These are phyloP conservation scores for Drosophila mercatorum DNA, from an alignment of 2,888 invertebrate species.

Conservation along the genomic window DNA sequence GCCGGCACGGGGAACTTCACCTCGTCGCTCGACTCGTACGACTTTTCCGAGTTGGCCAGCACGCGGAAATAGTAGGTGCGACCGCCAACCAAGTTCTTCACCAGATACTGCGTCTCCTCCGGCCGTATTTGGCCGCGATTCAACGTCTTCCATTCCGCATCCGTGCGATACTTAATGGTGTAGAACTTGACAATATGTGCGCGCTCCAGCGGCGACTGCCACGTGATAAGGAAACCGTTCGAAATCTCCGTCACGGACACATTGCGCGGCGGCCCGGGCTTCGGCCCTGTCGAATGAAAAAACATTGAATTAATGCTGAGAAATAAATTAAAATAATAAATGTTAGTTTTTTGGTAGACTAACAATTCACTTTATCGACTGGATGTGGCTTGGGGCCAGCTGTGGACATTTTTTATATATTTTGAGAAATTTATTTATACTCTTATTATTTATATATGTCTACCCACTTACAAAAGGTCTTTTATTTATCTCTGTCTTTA, in stretches of 20 bases:
- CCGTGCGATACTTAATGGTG: constrained; percentile 95
- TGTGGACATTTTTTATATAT: too few relatives aligned
- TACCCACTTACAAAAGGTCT: background rate
- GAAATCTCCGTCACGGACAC: constrained; percentile 94
- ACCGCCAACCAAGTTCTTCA: constrained; percentile 95
- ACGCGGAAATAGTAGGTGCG: constrained; percentile 97
- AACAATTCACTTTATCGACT: background rate
- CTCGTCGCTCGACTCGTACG: constrained; percentile 94
- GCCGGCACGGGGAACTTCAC: constrained; percentile 95
- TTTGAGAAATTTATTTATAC: background rate
- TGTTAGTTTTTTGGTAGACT: background rate
- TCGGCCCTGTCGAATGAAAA: constrained; percentile 88
- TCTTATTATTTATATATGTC: background rate
- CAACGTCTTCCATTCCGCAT: constrained; percentile 94
- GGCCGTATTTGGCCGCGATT: constrained; percentile 95
- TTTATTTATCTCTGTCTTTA: background rate
- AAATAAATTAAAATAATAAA: background rate
- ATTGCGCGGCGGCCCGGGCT: constrained; percentile 95
- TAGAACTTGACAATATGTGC: constrained; percentile 94
- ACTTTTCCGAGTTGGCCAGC: constrained; percentile 93
- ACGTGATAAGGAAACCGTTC: constrained; percentile 95
- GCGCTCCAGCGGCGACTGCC: constrained; percentile 93
- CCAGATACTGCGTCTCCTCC: constrained; percentile 95
- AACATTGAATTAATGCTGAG: constrained; percentile 5
- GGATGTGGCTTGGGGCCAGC: background rate